Conservation (phyloP, 53 echinoderm and acorn worm species). For the Astropecten irregularis region DNA sequence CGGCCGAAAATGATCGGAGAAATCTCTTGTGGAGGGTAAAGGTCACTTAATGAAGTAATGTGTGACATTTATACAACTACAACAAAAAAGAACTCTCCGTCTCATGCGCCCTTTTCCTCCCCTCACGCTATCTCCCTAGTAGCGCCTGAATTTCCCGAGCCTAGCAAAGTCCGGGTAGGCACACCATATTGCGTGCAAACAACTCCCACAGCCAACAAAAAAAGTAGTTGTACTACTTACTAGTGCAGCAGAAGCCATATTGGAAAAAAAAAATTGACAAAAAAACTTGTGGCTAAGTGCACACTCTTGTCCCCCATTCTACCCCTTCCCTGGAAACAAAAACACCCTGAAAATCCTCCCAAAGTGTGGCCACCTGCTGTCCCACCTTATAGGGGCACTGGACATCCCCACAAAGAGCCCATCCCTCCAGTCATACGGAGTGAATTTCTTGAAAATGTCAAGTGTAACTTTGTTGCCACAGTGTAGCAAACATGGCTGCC, state of each 20-base stretch:
- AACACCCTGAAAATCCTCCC: not conserved
- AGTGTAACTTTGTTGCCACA: constrained; percentile 45
- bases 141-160: not conserved
- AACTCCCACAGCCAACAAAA: constrained; percentile 39
- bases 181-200: constrained; percentile 36
- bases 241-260: constrained; percentile 55
- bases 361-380: not conserved
- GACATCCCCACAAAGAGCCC: not conserved
- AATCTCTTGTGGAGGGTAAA: too few species aligned
- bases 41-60: too few species aligned
- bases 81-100: too few species aligned
- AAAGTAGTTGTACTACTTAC: constrained; percentile 29
- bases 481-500: constrained; percentile 58
- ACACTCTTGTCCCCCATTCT: constrained; percentile 17
- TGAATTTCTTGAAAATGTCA: not conserved
- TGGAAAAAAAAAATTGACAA: constrained; percentile 39
- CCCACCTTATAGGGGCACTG: not conserved
- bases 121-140: too few species aligned
- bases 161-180: constrained; percentile 5
- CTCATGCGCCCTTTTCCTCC: too few species aligned
- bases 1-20: too few species aligned
- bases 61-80: too few species aligned
- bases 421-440: not conserved
- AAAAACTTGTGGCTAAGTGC: constrained; percentile 11
- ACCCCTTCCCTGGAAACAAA: not conserved